phyloP scores from a whole-genome alignment of 2,888 invertebrate genomes.

The Aphidius colemani region DNA sequence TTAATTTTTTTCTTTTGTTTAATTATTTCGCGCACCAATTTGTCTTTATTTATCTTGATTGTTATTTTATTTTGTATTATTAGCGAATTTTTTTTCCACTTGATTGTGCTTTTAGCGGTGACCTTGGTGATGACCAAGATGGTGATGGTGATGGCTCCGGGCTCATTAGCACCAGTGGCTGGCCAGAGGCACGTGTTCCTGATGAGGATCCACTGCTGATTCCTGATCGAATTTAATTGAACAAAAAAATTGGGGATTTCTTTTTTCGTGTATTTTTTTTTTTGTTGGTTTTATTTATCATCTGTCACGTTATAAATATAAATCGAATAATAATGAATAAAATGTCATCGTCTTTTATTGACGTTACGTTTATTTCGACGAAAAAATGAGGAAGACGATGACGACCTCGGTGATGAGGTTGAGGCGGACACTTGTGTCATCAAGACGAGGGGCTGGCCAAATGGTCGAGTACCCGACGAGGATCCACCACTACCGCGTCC shows the following conservation, averaged over 20 bases:
- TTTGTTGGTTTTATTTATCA: neutral
- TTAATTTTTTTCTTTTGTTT: too few species aligned
- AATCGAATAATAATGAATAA: neutral
- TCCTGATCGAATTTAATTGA: conserved; percentile 32
- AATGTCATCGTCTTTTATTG: conserved; percentile 59
- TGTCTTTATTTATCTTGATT: too few species aligned
- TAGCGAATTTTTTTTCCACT: conserved; percentile 55
- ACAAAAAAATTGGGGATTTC: conserved; percentile 18
- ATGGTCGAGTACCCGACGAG: conserved; percentile 68
- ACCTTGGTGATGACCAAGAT: conserved; percentile 36
- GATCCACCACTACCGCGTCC: conserved; percentile 57
- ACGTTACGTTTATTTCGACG: conserved; percentile 55
- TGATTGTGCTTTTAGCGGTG: conserved; percentile 47
- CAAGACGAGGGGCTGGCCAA: conserved; percentile 79
- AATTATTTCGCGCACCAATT: too few species aligned
- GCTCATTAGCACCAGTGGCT: conserved; percentile 69
- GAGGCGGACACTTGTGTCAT: conserved; percentile 48
- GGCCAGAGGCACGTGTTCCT: conserved; percentile 73
- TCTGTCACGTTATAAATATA: conserved; percentile 5
- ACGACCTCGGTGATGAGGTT: conserved; percentile 41
- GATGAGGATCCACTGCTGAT: conserved; percentile 47
- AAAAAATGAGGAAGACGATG: conserved; percentile 32
- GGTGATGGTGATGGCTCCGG: conserved; percentile 32
- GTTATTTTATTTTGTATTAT: conserved; percentile 24
- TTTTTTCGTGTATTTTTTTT: conserved; percentile 19